Evolutionary conservation across 2,113 vertebrate genomes (phyloP).

Genomic region (Hyperoodon ampullatus): DNA sequence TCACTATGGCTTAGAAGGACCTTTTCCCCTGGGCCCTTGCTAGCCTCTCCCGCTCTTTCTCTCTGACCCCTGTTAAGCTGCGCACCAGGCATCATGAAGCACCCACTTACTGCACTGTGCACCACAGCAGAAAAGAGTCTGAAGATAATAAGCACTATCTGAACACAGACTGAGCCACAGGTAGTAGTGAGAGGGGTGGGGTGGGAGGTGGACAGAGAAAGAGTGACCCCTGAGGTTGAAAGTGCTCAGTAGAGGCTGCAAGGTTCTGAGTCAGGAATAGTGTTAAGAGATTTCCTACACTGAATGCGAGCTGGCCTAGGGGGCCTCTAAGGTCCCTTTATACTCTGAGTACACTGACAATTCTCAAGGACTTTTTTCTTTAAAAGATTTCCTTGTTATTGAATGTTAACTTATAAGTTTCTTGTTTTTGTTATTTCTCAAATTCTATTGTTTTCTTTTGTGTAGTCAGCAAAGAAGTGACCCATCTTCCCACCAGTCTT

Average conservation of each 20-base stretch:
- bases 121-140: neutral
- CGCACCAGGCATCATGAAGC: neutral
- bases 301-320: neutral
- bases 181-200: neutral
- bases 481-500: neutral
- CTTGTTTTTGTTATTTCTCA: conserved; percentile 8
- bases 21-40: neutral
- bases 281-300: neutral
- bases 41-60: neutral
- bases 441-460: conserved; percentile 2
- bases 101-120: neutral
- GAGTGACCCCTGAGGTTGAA: neutral
- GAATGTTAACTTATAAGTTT: neutral
- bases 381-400: conserved; percentile 25
- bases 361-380: neutral
- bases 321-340: neutral
- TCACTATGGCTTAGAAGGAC: neutral
- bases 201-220: neutral
- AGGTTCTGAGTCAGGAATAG: neutral
- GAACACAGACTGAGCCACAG: neutral
- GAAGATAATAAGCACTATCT: neutral
- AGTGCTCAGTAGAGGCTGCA: neutral
- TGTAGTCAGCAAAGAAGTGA: neutral
- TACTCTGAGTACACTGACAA: neutral
- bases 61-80: neutral